phyloP scores from a whole-genome alignment of 2,888 invertebrate genomes.

The Leucozona laternaria region DNA sequence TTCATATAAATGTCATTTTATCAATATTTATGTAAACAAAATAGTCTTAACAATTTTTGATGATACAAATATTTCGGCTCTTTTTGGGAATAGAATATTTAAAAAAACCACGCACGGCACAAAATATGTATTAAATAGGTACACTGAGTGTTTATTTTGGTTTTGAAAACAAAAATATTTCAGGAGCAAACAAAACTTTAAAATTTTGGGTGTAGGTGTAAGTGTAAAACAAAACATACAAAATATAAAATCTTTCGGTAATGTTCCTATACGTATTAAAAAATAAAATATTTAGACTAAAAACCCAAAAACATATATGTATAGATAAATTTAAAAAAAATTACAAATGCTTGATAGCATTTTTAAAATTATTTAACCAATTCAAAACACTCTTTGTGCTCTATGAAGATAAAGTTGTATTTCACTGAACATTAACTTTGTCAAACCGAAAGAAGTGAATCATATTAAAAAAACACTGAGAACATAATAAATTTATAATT shows the following conservation, averaged over 20 bases:
- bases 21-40: slow-evolving; percentile 10
- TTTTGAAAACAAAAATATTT: slow-evolving; percentile 54
- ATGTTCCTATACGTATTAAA: slow-evolving; percentile 82
- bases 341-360: slow-evolving; percentile 11
- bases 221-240: slow-evolving; percentile 79
- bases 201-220: slow-evolving; percentile 79
- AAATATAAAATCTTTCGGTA: slow-evolving; percentile 81
- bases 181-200: slow-evolving; percentile 51
- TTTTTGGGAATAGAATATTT: slow-evolving; percentile 56
- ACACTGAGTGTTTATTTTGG: slow-evolving; percentile 59
- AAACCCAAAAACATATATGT: slow-evolving; percentile 61
- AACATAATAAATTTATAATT: slow-evolving; percentile 79
- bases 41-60: slow-evolving; percentile 26
- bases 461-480: slow-evolving; percentile 55
- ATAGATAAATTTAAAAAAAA: slow-evolving; percentile 62
- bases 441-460: slow-evolving; percentile 17
- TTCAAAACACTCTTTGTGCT: slow-evolving; percentile 64
- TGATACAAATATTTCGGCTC: slow-evolving; percentile 54
- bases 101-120: slow-evolving; percentile 48
- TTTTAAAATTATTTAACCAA: slow-evolving; percentile 47
- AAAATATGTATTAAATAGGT: slow-evolving; percentile 49
- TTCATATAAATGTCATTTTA: slow-evolving; percentile 37
- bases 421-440: slow-evolving; percentile 29
- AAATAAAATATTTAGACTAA: slow-evolving; percentile 76
- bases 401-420: slow-evolving; percentile 50